Evolutionary conservation across 2,888 invertebrate genomes (phyloP).

Genomic region (Nomada fucata): DNA sequence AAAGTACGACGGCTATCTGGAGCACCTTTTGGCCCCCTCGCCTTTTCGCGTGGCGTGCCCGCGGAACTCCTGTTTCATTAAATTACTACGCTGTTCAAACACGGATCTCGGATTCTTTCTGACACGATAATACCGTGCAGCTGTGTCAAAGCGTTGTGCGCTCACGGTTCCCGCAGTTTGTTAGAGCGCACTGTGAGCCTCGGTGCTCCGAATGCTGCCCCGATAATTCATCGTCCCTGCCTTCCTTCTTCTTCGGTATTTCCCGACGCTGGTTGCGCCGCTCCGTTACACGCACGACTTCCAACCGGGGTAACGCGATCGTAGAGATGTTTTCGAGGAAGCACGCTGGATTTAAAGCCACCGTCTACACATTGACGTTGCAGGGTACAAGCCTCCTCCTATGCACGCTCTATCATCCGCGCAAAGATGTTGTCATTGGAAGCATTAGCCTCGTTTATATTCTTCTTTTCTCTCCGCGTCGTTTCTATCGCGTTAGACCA

Average conservation of each 20-base stretch:
- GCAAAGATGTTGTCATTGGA: conserved; percentile 78
- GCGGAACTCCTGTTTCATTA: conserved; percentile 51
- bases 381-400: conserved; percentile 65
- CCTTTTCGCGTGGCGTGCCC: background rate
- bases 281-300: conserved; percentile 54
- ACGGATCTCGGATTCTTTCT: conserved; percentile 55
- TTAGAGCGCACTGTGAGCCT: conserved; percentile 36
- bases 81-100: conserved; percentile 58
- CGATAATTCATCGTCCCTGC: conserved; percentile 50
- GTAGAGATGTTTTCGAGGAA: conserved; percentile 69
- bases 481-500: conserved; percentile 57
- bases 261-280: background rate
- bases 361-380: conserved; percentile 54
- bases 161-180: conserved; percentile 49
- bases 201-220: conserved; percentile 40
- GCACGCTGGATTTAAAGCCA: conserved; percentile 62
- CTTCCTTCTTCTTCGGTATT: conserved; percentile 7
- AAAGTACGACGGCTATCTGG: too few species aligned
- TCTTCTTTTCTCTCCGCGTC: conserved; percentile 44
- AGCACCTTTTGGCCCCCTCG: too few species aligned
- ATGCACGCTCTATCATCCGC: conserved; percentile 69
- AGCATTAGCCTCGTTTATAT: conserved; percentile 74
- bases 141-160: conserved; percentile 37
- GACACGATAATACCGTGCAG: conserved; percentile 31
- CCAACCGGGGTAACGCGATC: conserved; percentile 60